Base-by-base conservation (phyloP, 2,797 vertebrate genomes). In the Propithecus deckenii region DNA sequence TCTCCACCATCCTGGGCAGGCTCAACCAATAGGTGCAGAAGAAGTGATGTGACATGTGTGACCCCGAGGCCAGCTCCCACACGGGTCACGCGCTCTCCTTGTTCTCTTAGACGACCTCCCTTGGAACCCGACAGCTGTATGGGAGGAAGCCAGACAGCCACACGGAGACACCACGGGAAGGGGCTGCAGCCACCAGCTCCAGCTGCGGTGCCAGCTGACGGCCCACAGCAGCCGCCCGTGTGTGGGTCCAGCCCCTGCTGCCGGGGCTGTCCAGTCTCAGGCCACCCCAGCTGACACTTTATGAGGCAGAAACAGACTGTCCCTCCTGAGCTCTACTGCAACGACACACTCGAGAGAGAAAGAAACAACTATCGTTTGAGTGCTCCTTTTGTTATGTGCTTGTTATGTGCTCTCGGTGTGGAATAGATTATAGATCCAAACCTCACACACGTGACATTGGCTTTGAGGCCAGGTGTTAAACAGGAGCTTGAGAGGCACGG, bases 401-500 rank as follows among this genome's bases (percentile, higher is more conserved):
- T 38, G 1, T 7, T 12, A 12, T 0, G 10, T 4, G 0, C 0
- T 2, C 20, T 6, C 11, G 41, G 18, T 7, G 1, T 0, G 6
- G 14, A 10, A 30, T 8, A 4, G 5, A 12, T 23, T 1, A 0
- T 0, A 2, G 52, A 8, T 30, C 59, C 0, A 14, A 5, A 7
- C 72, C 71, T 18, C 4, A 4, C 4, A 22, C 25, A 0, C 0
- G 0, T 0, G n/a, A 9, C 11, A 0, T 0, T 5, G 41, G 59
- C 76, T 63, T 8, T 25, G 78, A 41, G 0, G 0, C 14, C 10
- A 4, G 65, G 18, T 0, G 14, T 65, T 1, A 7, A 48, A 9
- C 41, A 17, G 67, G 4, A 17, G 13, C 46, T 1, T 32, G 12
- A 8, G 11, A 14, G 7, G 50, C 50, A 4, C 0, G 0, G 15